These are phyloP conservation scores for Melanotaenia maccullochi DNA, from an alignment of 2,797 vertebrate species.

Conservation along the genomic window DNA sequence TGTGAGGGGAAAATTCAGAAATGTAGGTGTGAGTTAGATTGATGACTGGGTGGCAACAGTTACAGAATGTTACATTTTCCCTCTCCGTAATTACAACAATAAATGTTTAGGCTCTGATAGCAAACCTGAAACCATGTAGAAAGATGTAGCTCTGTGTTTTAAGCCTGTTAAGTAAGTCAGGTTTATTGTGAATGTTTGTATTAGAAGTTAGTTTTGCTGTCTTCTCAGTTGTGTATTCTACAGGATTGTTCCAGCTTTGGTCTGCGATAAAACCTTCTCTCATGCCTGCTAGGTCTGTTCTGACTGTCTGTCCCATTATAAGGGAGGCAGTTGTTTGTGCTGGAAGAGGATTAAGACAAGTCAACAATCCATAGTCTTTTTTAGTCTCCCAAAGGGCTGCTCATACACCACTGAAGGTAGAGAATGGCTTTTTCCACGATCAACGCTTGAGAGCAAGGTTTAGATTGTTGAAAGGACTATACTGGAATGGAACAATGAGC, in stretches of 20 bases:
- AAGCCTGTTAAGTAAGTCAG: constrained; percentile 18
- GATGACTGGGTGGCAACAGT: constrained; percentile 38
- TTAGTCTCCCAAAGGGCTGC: constrained; percentile 65
- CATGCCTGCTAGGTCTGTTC: constrained; percentile 51
- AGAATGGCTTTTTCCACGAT: constrained; percentile 66
- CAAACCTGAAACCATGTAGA: constrained; percentile 10
- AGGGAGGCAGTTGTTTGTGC: constrained; percentile 65
- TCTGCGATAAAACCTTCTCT: constrained; percentile 49
- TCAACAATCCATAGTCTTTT: constrained; percentile 76
- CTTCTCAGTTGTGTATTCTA: constrained; percentile 12
- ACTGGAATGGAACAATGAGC: constrained; percentile 57
- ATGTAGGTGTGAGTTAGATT: constrained; percentile 26
- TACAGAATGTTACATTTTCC: constrained; percentile 21
- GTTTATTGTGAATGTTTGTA: constrained; percentile 27
- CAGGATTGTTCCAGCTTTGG: constrained; percentile 35
- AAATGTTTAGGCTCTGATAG: constrained; percentile 23
- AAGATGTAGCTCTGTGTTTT: constrained; percentile 25
- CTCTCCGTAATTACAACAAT: constrained; percentile 7
- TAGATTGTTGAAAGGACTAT: constrained; percentile 66
- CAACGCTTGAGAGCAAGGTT: constrained; percentile 59
- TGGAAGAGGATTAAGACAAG: constrained; percentile 75
- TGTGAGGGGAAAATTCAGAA: constrained; percentile 24
- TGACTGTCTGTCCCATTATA: constrained; percentile 62
- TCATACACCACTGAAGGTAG: constrained; percentile 62
- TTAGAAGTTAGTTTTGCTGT: constrained; percentile 30